Base-by-base conservation (phyloP, 2,113 vertebrate species). In the Micromys minutus region DNA sequence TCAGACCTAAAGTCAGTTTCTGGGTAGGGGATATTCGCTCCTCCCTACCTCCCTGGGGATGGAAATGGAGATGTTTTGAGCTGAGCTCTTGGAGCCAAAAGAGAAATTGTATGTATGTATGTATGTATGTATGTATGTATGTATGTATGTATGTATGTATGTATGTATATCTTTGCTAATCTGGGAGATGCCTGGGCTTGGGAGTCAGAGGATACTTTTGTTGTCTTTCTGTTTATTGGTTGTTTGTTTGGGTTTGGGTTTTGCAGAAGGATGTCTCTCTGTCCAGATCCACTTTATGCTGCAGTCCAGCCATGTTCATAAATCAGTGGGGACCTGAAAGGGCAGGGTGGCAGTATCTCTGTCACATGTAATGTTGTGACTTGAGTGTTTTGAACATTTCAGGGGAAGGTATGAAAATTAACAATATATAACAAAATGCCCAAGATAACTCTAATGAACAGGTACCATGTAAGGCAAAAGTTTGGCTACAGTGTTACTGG, bases 401-500 rank as follows among this genome's bases (percentile, higher is more conserved):
- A 1, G 59, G 16, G 74, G 26, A 21, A 69, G 61, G 39, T 26
- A 24, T 55, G 69, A 22, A 89, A 84, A 69, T 90, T 50, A 55
- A 39, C 59, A 71, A 42, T 19, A 67, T 75, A 69, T 84, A 76
- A 77, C 21, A 6, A 21, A 65, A 57, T 74, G 4, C 3, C 12
- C 9, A 29, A 92, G 67, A 77, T 47, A n/a, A 50, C 1, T 34
- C 34, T 36, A 34, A 71, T 21, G 50, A 86, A 67, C 67, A 26
- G 7, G 2, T 29, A 34, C 2, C 72, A 7, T 16, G 24, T n/a
- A 31, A 67, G 71, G 50, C 80, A 5, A 36, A 57, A 59, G 22
- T 4, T 16, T 9, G 11, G 50, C 24, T n/a, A 15, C 22, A 42
- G 42, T 7, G 0, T 24, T 12, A 1, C 5, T 72, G 22, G 57